Conservation (phyloP, 1,140 invertebrate genomes). For the Bradynema listronoti region DNA sequence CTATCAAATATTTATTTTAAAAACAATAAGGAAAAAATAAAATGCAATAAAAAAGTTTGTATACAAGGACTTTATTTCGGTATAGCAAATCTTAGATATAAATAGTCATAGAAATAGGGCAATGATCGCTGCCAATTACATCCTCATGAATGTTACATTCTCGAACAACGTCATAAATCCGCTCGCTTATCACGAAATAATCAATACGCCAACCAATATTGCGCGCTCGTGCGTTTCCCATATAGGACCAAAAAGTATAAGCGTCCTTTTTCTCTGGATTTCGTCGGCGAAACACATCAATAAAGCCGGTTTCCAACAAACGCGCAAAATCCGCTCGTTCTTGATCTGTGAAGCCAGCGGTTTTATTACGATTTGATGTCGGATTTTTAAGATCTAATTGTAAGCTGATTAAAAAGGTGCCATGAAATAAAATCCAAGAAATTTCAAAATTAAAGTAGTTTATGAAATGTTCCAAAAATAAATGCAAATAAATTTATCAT, state of each 20-base stretch:
- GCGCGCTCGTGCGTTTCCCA: constrained; percentile 73
- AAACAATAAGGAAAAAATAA: too few species aligned
- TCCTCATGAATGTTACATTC: constrained; percentile 71
- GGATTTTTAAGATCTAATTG: constrained; percentile 88
- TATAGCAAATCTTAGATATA: constrained; percentile 15
- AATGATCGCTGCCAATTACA: constrained; percentile 79
- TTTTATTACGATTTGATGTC: constrained; percentile 76
- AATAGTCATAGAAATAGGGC: constrained; percentile 64
- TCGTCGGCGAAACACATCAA: constrained; percentile 79
- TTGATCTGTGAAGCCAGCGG: constrained; percentile 87
- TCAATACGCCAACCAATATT: constrained; percentile 95
- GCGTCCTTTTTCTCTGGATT: constrained; percentile 76
- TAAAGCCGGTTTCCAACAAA: constrained; percentile 70
- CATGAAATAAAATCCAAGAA: too few species aligned
- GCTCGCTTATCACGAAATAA: constrained; percentile 81
- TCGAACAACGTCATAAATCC: constrained; percentile 70
- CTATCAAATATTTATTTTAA: too few species aligned
- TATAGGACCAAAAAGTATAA: constrained; percentile 88
- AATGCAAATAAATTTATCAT: constrained; percentile 8
- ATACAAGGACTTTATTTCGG: too few species aligned
- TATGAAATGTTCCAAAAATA: too few species aligned
- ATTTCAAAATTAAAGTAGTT: too few species aligned
- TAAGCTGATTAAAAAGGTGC: too few species aligned
- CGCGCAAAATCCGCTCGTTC: constrained; percentile 84
- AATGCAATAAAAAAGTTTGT: too few species aligned